Evolutionary conservation across 2,113 vertebrate species (phyloP).

Genomic region (Chauna torquata): DNA sequence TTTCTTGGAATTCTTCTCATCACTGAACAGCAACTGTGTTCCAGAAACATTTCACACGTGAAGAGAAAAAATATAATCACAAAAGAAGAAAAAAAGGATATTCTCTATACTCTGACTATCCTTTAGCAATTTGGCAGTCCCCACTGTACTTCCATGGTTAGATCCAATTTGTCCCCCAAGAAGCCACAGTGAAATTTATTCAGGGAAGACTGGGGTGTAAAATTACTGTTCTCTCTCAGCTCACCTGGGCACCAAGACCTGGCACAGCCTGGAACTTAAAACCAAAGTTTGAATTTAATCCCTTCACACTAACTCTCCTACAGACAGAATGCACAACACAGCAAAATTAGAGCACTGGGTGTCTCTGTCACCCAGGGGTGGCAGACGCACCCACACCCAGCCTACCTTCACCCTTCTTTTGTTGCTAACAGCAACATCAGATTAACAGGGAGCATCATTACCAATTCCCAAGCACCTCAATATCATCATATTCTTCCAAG

Average conservation of each 20-base stretch:
- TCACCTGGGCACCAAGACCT: background rate
- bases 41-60: background rate
- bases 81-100: background rate
- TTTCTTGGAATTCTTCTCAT: background rate
- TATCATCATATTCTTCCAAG: background rate
- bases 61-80: background rate
- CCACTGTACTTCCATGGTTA: background rate
- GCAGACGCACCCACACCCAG: background rate
- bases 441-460: background rate
- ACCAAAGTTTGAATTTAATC: background rate
- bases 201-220: background rate
- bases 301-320: background rate
- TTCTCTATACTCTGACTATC: background rate
- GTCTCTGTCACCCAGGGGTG: background rate
- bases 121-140: accelerated
- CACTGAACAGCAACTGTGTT: background rate
- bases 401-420: background rate
- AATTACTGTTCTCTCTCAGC: background rate
- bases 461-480: background rate
- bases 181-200: background rate
- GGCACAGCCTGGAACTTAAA: background rate
- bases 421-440: background rate
- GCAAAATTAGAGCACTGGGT: background rate
- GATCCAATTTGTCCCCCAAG: background rate
- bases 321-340: background rate